Evolutionary conservation across 1,140 invertebrate genomes (phyloP).

Genomic region (Sweltsa coloradensis): DNA sequence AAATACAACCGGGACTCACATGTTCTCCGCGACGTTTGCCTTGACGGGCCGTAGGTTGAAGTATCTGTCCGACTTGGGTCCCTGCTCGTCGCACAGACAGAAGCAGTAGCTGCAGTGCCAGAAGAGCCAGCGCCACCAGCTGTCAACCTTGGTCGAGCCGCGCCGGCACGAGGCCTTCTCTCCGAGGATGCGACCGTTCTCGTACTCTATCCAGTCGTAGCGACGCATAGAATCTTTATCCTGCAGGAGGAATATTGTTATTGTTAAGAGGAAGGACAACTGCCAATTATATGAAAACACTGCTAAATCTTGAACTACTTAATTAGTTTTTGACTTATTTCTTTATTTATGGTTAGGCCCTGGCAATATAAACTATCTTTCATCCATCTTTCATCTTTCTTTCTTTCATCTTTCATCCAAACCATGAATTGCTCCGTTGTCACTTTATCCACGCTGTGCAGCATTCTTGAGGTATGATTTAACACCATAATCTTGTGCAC

Average conservation of each 20-base stretch:
- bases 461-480: no score
- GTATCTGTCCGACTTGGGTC: slow-evolving; percentile 56
- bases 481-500: no score
- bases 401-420: no score
- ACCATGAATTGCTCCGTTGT: no score
- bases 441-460: no score
- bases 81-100: slow-evolving; percentile 72
- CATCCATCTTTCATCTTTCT: no score
- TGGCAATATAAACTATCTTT: no score
- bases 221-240: slow-evolving; percentile 37
- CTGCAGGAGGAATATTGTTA: no score
- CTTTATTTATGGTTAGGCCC: no score
- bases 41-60: slow-evolving; percentile 56
- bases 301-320: background rate
- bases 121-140: slow-evolving; percentile 73
- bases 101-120: slow-evolving; percentile 85
- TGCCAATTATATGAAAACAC: background rate
- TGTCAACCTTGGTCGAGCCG: slow-evolving; percentile 61
- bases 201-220: slow-evolving; percentile 76
- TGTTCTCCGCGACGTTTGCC: slow-evolving; percentile 58
- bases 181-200: slow-evolving; percentile 58
- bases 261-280: no score
- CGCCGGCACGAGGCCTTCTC: slow-evolving; percentile 37
- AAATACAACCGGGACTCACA: slow-evolving; percentile 43
- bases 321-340: no score